phyloP scores from a whole-genome alignment of 1,140 invertebrate species.

The Cotesia vestalis region DNA sequence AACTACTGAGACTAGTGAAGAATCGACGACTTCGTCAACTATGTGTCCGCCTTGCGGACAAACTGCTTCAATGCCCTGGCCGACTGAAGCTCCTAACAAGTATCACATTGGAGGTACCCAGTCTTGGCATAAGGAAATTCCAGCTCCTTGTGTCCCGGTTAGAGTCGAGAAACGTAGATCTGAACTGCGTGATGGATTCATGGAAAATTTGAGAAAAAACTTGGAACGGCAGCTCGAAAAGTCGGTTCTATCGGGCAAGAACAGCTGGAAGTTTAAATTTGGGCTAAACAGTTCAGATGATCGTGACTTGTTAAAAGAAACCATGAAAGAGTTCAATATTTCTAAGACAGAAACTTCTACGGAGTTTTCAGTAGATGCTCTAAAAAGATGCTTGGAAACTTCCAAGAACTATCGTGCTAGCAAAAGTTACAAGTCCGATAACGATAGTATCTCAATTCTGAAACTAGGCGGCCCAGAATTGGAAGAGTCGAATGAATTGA shows the following conservation, averaged over 20 bases:
- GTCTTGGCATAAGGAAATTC: constrained; percentile 38
- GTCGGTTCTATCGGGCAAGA: too few relatives aligned
- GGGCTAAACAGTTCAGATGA: too few relatives aligned
- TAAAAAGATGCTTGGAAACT: constrained; percentile 3
- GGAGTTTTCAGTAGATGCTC: neutral
- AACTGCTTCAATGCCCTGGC: constrained; percentile 34
- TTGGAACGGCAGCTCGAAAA: too few relatives aligned
- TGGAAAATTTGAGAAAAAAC: too few relatives aligned
- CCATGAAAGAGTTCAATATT: too few relatives aligned
- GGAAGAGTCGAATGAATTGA: constrained; percentile 4
- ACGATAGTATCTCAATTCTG: too few relatives aligned
- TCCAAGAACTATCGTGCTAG: neutral
- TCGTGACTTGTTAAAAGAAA: too few relatives aligned
- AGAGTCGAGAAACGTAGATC: neutral
- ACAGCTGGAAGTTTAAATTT: too few relatives aligned
- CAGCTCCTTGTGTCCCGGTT: constrained; percentile 19
- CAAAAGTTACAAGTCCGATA: neutral
- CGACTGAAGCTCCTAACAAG: constrained; percentile 33
- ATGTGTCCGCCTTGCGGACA: neutral
- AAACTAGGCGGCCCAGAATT: constrained; percentile 1
- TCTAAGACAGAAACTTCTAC: neutral
- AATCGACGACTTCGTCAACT: neutral
- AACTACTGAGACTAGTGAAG: neutral
- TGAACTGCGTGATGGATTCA: too few relatives aligned
- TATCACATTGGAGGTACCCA: constrained; percentile 40